Base-by-base conservation (phyloP, 2,888 invertebrate species). In the Allophyes oxyacanthae region DNA sequence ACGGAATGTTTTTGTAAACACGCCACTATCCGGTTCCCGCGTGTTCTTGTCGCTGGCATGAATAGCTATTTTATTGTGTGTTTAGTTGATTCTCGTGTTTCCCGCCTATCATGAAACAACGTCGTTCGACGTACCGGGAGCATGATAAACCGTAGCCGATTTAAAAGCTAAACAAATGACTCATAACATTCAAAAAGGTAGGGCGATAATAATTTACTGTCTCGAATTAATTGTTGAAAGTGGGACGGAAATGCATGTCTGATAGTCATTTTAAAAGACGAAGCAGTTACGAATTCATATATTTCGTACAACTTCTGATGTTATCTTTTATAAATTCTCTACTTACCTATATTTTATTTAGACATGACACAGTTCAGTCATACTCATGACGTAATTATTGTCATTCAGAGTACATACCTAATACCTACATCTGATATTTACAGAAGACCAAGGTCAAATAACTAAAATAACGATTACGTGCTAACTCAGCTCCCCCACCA, bases 1-100 rank as follows among this genome's bases (percentile, higher is more conserved):
- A 57, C 56, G 78, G 83, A 83, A 86, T 85, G 86, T 83, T 84
- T 87, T 84, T 84, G 86, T 89, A 88, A 88, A 88, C 87, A 88
- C 64, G 67, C 68, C 58, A 64, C 75, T 78, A 81, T 77, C 76
- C 75, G 73, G 70, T 78, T 66, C 59, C 74, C 63, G 69, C 64
- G 64, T 65, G 55, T 60, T 66, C 56, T 57, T 51, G 58, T 56
- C 40, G 44, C 37, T 34, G 38, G 25, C 49, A 48, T 57, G 48
- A 64, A 67, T 59, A 60, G 44, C 41, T 43, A 55, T 60, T 51
- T 26, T 54, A 41, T 50, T 10, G 50, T 46, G 54, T 37, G 34
- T 43, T 53, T 54, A 64, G 30, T 64, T 48, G 38, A 57, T 15
- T 58, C 59, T 66, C 54, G 30, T 43, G 38, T 51, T 60, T 55